Conservation (phyloP, 2,797 vertebrate genomes). For the Halcyon chelicuti region DNA sequence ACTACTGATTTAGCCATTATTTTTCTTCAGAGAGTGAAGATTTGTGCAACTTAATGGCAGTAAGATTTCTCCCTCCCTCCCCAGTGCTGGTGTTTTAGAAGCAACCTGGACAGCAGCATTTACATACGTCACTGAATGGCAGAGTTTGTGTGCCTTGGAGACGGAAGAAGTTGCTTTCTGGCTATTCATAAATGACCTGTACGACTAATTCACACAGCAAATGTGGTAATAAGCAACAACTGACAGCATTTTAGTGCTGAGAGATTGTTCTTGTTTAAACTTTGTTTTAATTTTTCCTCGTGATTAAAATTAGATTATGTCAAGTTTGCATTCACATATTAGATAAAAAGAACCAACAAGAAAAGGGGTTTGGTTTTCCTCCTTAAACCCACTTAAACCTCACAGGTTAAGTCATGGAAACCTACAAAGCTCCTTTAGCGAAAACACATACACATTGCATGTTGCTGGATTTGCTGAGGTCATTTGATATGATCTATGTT, state of each 20-base stretch:
- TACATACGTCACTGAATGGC: background rate
- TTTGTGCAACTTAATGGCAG: background rate
- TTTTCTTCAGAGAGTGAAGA: constrained; percentile 4
- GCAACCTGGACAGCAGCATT: background rate
- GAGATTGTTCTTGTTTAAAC: background rate
- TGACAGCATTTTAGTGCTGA: constrained; percentile 2
- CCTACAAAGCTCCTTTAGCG: constrained; percentile 39
- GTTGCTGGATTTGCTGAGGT: constrained; percentile 53
- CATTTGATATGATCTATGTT: constrained; percentile 52
- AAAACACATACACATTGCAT: constrained; percentile 19
- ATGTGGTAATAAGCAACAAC: background rate
- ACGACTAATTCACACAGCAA: background rate
- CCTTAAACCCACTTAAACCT: constrained; percentile 23
- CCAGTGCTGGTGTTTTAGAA: background rate
- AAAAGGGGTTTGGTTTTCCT: constrained; percentile 52
- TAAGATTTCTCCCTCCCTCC: background rate
- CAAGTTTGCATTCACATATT: background rate
- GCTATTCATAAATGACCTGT: background rate
- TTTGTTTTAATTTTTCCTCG: constrained; percentile 8
- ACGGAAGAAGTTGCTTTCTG: constrained; percentile 31
- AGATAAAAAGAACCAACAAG: constrained; percentile 39
- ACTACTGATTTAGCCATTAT: background rate
- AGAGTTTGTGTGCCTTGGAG: background rate
- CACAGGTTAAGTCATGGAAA: constrained; percentile 60
- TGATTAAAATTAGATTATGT: constrained; percentile 41